A percentile compares a stretch with the other conserved stretches of the same genome.
These are phyloP conservation scores for Hippolais icterina DNA, from an alignment of 2,113 vertebrate species.

Conservation along the genomic window DNA sequence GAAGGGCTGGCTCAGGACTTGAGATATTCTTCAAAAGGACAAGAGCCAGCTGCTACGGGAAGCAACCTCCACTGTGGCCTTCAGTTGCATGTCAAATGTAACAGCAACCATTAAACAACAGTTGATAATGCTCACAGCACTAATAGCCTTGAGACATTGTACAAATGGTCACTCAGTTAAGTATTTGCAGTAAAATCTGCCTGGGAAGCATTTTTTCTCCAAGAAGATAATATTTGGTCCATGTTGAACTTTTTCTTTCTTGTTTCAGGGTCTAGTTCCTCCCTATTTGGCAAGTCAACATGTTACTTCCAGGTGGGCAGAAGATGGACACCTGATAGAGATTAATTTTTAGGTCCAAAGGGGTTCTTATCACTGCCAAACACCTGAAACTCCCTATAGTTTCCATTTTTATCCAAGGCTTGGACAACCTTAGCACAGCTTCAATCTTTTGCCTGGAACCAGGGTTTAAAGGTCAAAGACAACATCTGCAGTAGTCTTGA, in stretches of 20 bases:
- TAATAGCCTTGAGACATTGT: neutral
- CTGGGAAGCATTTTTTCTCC: neutral
- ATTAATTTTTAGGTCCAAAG: neutral
- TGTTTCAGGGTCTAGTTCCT: neutral
- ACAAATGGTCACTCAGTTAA: neutral
- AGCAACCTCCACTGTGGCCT: constrained; percentile 4
- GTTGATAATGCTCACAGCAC: constrained; percentile 7
- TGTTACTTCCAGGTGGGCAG: neutral
- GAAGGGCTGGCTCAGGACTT: constrained; percentile 10
- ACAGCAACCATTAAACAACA: constrained; percentile 19
- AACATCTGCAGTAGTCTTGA: neutral
- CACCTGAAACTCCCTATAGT: neutral
- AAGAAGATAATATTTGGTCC: neutral
- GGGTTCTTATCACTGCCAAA: neutral
- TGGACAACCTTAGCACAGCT: neutral
- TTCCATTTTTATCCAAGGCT: neutral
- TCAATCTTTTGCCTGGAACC: neutral
- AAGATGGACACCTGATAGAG: neutral
- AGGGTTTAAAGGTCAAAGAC: neutral
- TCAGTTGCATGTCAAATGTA: constrained; percentile 17
- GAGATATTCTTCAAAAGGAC: constrained; percentile 55
- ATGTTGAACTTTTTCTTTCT: neutral
- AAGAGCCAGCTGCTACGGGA: constrained; percentile 22
- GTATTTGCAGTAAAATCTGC: constrained; percentile 4
- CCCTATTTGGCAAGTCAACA: neutral